phyloP scores from a whole-genome alignment of 92 coral and sea anemone species.

The Epizoanthus stellaris region DNA sequence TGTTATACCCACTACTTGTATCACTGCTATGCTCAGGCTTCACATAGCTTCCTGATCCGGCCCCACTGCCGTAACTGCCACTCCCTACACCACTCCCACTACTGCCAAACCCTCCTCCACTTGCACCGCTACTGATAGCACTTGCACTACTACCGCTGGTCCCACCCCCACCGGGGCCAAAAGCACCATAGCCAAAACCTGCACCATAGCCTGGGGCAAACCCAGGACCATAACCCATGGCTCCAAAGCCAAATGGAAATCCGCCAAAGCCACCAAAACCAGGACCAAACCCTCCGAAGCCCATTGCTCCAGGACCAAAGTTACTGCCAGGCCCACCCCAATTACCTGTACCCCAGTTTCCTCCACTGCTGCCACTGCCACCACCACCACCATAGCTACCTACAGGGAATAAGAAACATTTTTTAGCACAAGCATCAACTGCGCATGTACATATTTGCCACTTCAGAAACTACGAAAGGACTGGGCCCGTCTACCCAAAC shows the following conservation, averaged over 20 bases:
- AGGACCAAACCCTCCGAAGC: slow-evolving; percentile 69
- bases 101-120: slow-evolving; percentile 14
- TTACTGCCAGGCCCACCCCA: slow-evolving; percentile 4
- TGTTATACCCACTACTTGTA: slow-evolving; percentile 28
- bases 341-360: slow-evolving; percentile 21
- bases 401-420: background rate
- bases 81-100: slow-evolving; percentile 39
- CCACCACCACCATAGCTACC: slow-evolving; percentile 3
- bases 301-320: slow-evolving; percentile 79
- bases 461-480: too few species aligned
- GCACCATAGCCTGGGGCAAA: slow-evolving; percentile 13
- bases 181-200: slow-evolving; percentile 39
- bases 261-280: slow-evolving; percentile 62
- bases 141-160: slow-evolving; percentile 57
- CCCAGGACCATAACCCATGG: slow-evolving; percentile 35
- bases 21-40: slow-evolving; percentile 62
- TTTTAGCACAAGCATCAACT: too few species aligned
- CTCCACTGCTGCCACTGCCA: background rate
- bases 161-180: slow-evolving; percentile 51
- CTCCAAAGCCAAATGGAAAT: slow-evolving; percentile 67
- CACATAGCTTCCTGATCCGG: slow-evolving; percentile 42
- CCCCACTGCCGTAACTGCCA: slow-evolving; percentile 50
- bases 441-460: too few species aligned
- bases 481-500: too few species aligned
- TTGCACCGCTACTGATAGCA: slow-evolving; percentile 42